Base-by-base conservation (phyloP, 2,797 vertebrate genomes). In the Capromys pilorides region DNA sequence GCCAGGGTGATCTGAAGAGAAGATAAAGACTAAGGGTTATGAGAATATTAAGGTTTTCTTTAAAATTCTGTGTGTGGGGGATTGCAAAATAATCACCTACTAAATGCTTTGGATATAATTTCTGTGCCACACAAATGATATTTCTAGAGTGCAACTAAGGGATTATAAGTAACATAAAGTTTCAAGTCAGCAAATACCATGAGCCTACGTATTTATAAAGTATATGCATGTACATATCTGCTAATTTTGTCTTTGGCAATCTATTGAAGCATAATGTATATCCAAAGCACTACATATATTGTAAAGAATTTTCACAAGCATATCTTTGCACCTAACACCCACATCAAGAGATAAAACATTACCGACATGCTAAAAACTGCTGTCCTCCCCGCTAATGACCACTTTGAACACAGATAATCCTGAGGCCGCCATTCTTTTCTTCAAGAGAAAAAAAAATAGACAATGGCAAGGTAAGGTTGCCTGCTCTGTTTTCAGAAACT, bases 1-100 rank as follows among this genome's bases (percentile, higher is more conserved):
- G 71, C 62, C 92, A 91, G 39, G 93, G 24, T 78, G 66, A 89
- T 78, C 87, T 31, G 0, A 24, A 86, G 87, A 96, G 69, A 36
- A 97, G 28, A 24, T 78, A 33, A 94, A 93, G 33, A 31, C 81
- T 57, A 85, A 96, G 62, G 0, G 0, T 95, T 75, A 92, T 79
- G 88, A 96, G 92, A 97, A 59, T 9, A 5, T 45, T 69, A 54
- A 82, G 16, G 19, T n/a, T 95, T 96, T 82, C 86, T 93, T 86
- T 79, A 75, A 90, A 97, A 83, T 93, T 78, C 77, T 91, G 18
- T 89, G 59, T 36, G 61, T 36, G 39, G 51, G 8, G 31, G 11
- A 26, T 26, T 45, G 61, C 69, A 54, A 93, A 92, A 94, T 0
- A 0, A 33, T 67, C 21, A 64, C 79, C 28, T 85, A n/a, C 94